These are phyloP conservation scores for Orthosia gracilis DNA, from an alignment of 2,888 invertebrate genomes.

Conservation along the genomic window DNA sequence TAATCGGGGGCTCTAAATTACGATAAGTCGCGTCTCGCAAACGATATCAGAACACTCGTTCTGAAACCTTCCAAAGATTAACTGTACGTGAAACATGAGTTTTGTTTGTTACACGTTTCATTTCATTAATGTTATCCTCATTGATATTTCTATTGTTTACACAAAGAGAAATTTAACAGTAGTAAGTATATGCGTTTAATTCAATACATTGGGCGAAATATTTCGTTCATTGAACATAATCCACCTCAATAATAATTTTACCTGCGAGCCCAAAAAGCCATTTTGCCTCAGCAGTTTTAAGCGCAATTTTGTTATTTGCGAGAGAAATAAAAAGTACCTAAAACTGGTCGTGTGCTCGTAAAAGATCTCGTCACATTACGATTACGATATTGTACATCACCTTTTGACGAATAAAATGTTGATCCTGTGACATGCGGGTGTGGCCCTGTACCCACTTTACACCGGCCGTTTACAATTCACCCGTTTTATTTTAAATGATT, in stretches of 20 bases:
- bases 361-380: slow-evolving; percentile 78
- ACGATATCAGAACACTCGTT: slow-evolving; percentile 88
- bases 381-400: slow-evolving; percentile 77
- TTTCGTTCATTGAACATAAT: slow-evolving; percentile 36
- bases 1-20: slow-evolving; percentile 90
- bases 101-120: slow-evolving; percentile 80
- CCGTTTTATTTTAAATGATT: slow-evolving; percentile 41
- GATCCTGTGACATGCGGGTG: slow-evolving; percentile 68
- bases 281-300: slow-evolving; percentile 71
- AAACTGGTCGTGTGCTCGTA: slow-evolving; percentile 79
- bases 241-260: slow-evolving; percentile 65
- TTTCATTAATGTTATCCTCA: slow-evolving; percentile 70
- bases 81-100: slow-evolving; percentile 79
- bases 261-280: slow-evolving; percentile 72
- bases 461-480: slow-evolving; percentile 37
- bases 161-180: background rate
- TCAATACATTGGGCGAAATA: background rate
- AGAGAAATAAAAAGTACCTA: slow-evolving; percentile 76
- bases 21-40: slow-evolving; percentile 87
- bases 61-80: slow-evolving; percentile 86
- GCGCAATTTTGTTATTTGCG: slow-evolving; percentile 75
- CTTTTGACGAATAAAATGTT: slow-evolving; percentile 76
- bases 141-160: slow-evolving; percentile 22
- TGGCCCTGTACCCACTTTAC: slow-evolving; percentile 52
- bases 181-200: background rate